These are phyloP conservation scores for Ichneumon xanthorius DNA, from an alignment of 2,888 invertebrate species.

Conservation along the genomic window DNA sequence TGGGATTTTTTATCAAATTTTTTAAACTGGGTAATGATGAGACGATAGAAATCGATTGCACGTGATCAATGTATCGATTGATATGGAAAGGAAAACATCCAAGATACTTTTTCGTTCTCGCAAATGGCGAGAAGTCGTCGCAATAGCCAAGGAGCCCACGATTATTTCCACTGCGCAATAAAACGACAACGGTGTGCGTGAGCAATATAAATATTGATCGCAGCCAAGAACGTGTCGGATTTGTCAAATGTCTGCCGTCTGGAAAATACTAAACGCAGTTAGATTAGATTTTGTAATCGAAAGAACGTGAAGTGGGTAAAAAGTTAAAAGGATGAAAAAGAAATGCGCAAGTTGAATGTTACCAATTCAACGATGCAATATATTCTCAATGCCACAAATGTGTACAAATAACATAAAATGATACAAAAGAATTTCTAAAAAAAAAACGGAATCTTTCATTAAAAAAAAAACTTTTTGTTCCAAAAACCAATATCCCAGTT, in stretches of 20 bases:
- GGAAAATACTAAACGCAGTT: not conserved
- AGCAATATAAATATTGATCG: not conserved
- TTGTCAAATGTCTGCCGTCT: not conserved
- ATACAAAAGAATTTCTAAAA: not conserved
- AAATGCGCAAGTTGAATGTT: not conserved
- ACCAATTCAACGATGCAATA: not conserved
- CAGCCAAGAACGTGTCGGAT: not conserved
- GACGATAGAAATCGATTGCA: not conserved
- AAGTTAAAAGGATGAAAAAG: not conserved
- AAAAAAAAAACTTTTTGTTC: not conserved
- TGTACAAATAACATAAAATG: not conserved
- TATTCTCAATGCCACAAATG: not conserved
- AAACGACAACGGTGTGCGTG: not conserved
- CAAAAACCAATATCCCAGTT: not conserved
- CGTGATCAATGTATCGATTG: not conserved
- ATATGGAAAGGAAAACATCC: not conserved
- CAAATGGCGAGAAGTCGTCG: not conserved
- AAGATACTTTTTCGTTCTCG: not conserved
- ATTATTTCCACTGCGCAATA: conserved; percentile 5
- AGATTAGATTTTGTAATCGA: conserved; percentile 12
- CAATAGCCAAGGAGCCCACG: not conserved
- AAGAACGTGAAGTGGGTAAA: not conserved
- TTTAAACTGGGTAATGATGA: not conserved
- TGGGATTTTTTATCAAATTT: not conserved
- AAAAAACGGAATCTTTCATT: not conserved